Evolutionary conservation across 1,140 invertebrate species (phyloP), one percentile per base, ranked within the genome.

Genomic region (Drosophila baimaii): DNA sequence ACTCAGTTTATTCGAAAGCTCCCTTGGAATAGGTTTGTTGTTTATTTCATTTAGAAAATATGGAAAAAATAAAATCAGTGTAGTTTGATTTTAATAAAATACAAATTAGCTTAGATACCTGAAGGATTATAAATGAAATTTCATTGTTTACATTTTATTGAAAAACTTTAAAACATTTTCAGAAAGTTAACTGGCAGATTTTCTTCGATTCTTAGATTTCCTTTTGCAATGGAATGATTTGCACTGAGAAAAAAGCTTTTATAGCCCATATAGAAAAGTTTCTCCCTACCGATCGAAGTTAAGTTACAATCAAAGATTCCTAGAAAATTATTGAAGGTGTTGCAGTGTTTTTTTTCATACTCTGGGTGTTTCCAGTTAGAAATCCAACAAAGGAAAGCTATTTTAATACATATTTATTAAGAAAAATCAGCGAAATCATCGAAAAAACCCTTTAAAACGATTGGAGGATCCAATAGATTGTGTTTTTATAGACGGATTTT

Each of bases 301-400:
- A 4, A 15, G 25, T 58, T 58, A 15, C n/a, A 7, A 52, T 59
- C 15, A 35, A 52, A 23, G 7, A 17, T 23, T n/a, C 0, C 29
- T 35, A 1, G 12, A 15, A 54, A 8, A 61, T 61, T 44, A 25
- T 61, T 23, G 19, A 29, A 21, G 44, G 21, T 6, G 2, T 13
- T 15, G 21, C 21, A 13, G 21, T 15, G 29, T n/a, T 17, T 10
- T 17, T 47, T 15, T 27, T 64, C 23, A 35, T 27, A 2, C 12
- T 31, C 5, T 41, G 25, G 23, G 5, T 47, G 13, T 65, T 65
- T 10, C 27, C 33, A 47, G 55, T 65, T n/a, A 5, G 0, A 25
- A 13, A 46, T 15, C 5, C 4, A 13, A 4, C 7, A 5, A 37
- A 6, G 5, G 35, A 37, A 37, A n/a, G n/a, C n/a, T n/a, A n/a